Percentiles rank a stretch among this genome's conserved stretches.
phyloP scores from a whole-genome alignment of 2,797 vertebrate genomes.

The Schizothorax lantsangensis region DNA sequence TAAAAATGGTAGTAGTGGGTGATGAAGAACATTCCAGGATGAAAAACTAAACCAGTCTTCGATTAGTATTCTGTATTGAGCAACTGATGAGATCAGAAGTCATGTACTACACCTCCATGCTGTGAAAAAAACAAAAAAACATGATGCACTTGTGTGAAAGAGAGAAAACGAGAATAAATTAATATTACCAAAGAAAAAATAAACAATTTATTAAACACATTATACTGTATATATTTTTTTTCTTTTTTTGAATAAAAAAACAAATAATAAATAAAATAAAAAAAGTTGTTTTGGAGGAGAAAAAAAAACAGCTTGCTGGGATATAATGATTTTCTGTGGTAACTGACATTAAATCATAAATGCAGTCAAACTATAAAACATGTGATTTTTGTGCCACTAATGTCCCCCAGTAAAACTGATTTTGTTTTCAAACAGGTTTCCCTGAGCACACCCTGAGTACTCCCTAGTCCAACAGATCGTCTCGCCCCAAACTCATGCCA shows the following conservation, averaged over 20 bases:
- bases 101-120: constrained; percentile 5
- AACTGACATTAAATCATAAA: neutral
- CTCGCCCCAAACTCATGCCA: neutral
- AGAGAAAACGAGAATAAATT: neutral
- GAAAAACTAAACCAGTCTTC: neutral
- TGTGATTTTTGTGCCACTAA: neutral
- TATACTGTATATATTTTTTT: no score
- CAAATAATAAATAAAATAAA: neutral
- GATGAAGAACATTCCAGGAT: neutral
- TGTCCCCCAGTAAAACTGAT: neutral
- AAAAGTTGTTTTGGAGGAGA: no score
- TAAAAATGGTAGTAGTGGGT: constrained; percentile 18
- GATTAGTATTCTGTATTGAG: constrained; percentile 11
- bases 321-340: neutral
- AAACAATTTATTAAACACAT: neutral
- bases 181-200: neutral
- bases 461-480: neutral
- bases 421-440: neutral
- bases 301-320: neutral
- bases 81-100: neutral
- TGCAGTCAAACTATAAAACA: neutral
- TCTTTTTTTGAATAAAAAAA: neutral
- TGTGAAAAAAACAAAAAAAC: neutral
- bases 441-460: neutral
- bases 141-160: neutral